These are phyloP conservation scores for Drosophila macrothrix DNA, from an alignment of 2,888 invertebrate genomes.

Conservation along the genomic window DNA sequence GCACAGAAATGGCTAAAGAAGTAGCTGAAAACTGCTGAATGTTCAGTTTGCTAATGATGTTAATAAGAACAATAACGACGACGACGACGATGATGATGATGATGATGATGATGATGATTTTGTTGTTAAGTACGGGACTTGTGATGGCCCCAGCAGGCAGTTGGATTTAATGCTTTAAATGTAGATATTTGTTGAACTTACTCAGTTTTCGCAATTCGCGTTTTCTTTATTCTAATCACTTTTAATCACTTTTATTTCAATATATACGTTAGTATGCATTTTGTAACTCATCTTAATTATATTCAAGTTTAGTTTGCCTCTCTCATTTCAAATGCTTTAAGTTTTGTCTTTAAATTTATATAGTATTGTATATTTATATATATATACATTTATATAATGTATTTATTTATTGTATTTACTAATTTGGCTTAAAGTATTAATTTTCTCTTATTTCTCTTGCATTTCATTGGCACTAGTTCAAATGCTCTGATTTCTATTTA, in stretches of 20 bases:
- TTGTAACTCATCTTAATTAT: not conserved
- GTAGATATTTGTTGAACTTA: not conserved
- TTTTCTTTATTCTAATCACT: not conserved
- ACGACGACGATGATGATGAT: not conserved
- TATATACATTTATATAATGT: too few relatives aligned
- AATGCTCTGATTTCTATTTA: too few relatives aligned
- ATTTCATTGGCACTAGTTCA: too few relatives aligned
- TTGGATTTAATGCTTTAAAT: slow-evolving; percentile 2
- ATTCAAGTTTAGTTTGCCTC: not conserved
- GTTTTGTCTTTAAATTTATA: too few relatives aligned
- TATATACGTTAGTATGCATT: not conserved
- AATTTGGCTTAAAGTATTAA: too few relatives aligned
- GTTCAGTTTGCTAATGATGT: slow-evolving; percentile 17
- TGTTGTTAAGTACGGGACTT: not conserved
- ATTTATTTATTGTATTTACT: too few relatives aligned
- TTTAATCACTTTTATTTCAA: not conserved
- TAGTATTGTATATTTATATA: too few relatives aligned
- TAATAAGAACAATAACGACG: slow-evolving; percentile 7
- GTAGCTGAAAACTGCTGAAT: slow-evolving; percentile 28
- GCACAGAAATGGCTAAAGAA: slow-evolving; percentile 16
- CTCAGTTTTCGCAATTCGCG: not conserved
- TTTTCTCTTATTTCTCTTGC: too few relatives aligned
- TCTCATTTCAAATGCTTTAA: not conserved
- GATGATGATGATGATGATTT: not conserved
- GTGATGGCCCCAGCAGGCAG: not conserved